Conservation (phyloP, 1,140 invertebrate species). For the Pteromalus puparum region DNA sequence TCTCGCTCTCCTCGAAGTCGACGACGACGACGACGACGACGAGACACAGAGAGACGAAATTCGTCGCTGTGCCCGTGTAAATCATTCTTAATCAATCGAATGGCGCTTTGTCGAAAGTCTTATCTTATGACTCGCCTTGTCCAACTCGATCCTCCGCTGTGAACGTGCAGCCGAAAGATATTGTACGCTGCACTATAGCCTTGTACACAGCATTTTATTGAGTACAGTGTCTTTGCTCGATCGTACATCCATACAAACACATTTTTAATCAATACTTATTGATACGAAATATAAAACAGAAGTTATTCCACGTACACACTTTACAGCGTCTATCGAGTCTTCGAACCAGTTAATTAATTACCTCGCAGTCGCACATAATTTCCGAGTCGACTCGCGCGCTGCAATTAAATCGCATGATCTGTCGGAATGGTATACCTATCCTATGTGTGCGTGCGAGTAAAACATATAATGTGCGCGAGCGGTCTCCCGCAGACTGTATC, state of each 20-base stretch:
- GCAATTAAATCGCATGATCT: constrained; percentile 36
- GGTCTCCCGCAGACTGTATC: background rate
- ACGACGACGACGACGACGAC: background rate
- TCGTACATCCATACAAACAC: background rate
- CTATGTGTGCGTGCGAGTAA: constrained; percentile 18
- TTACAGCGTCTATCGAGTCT: background rate
- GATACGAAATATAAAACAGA: background rate
- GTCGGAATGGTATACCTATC: background rate
- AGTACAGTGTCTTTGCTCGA: too few relatives aligned
- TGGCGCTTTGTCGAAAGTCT: background rate
- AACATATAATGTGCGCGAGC: constrained; percentile 15
- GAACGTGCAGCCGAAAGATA: too few relatives aligned
- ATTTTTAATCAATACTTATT: too few relatives aligned
- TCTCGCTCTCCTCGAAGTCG: background rate
- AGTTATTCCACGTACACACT: background rate
- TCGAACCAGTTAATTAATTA: constrained; percentile 13
- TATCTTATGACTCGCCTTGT: constrained; percentile 8
- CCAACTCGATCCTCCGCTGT: background rate
- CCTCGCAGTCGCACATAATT: background rate
- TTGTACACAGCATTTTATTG: too few relatives aligned
- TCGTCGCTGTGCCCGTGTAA: constrained; percentile 27
- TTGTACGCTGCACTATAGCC: too few relatives aligned
- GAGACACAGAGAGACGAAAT: background rate
- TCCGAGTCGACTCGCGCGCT: background rate
- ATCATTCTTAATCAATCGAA: constrained; percentile 52